A percentile compares a stretch with the other conserved stretches of the same genome.
Conservation (phyloP, 2,888 invertebrate species). For the Axea sp. region DNA sequence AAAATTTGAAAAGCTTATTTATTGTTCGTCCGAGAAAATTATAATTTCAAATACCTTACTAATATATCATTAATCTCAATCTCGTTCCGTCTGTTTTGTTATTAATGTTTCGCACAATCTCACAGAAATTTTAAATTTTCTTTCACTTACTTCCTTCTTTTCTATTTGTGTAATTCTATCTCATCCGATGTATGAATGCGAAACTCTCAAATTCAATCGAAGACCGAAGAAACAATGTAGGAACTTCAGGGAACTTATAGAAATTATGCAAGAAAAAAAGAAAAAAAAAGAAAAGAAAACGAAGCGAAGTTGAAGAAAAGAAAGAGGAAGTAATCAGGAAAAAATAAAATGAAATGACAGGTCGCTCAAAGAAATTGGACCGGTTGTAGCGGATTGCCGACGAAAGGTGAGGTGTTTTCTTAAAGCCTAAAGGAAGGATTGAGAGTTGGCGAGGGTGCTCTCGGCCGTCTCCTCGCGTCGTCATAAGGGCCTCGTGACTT, state of each 20-base stretch:
- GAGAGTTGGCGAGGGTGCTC: constrained; percentile 76
- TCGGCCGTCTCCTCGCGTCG: constrained; percentile 78
- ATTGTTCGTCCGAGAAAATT: too few species aligned
- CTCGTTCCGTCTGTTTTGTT: too few species aligned
- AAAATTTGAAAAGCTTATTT: too few species aligned
- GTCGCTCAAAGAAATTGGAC: constrained; percentile 37
- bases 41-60: too few species aligned
- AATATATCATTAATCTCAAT: too few species aligned
- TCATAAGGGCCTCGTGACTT: constrained; percentile 78
- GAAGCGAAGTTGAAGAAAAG: constrained; percentile 39
- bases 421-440: constrained; percentile 73
- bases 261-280: constrained; percentile 1
- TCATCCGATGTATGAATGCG: constrained; percentile 13
- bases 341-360: constrained; percentile 44
- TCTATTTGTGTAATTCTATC: constrained; percentile 9
- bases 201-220: constrained; percentile 39
- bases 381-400: constrained; percentile 23
- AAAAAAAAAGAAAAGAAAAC: constrained; percentile 12
- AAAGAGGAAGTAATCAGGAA: constrained; percentile 5
- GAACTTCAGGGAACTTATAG: neutral
- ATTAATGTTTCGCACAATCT: too few species aligned
- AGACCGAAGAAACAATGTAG: constrained; percentile 7
- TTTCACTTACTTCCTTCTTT: constrained; percentile 31
- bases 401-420: constrained; percentile 37
- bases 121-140: too few species aligned